Evolutionary conservation across 2,888 invertebrate species (phyloP), one percentile per base, ranked within the genome.

Genomic region (Leptinotarsa rubiginosa): DNA sequence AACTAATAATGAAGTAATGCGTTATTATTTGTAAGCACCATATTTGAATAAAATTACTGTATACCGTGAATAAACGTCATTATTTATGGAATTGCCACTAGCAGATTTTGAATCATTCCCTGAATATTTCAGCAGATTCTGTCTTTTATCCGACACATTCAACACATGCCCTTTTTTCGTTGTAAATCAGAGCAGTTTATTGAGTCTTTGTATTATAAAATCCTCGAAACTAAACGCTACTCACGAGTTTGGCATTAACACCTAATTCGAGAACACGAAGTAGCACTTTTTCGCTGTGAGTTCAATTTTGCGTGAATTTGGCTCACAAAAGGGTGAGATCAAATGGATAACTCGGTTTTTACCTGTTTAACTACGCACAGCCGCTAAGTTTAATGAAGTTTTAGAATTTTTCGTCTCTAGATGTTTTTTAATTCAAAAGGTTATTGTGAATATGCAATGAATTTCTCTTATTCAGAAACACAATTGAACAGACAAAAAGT

Each of bases 231-330:
- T 49, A 50, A 49, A 49, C n/a, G 16, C 18, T 25, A n/a, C 22
- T 67, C 67, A 67, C 67, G 67, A 67, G 67, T 67, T 67, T 20
- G 47, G 67, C 31, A 67, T 67, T 67, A 67, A 50, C 67, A 67
- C 67, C 25, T 67, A 25, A 50, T 67, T 50, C 67, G 20, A 25
- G 20, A 49, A 50, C 66, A 49, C 66, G 62, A 66, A 66, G 49
- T 49, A 22, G 66, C 49, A 49, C 49, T 50, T 66, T 66, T 66
- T 66, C 13, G 49, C 15, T 18, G 20, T 49, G 47, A n/a, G 47
- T 56, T 59, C 31, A 13, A 68, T 52, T 25, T 56, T 47, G 47
- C 56, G 52, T 69, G 20, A 47, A 69, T 56, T 62, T 31, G 62
- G 31, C 62, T 41, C 62, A 62, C 62, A 62, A 62, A 62, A 62